Evolutionary conservation across 2,113 vertebrate genomes (phyloP), one percentile per base, ranked within the genome.

Genomic region (Dipodomys spectabilis): DNA sequence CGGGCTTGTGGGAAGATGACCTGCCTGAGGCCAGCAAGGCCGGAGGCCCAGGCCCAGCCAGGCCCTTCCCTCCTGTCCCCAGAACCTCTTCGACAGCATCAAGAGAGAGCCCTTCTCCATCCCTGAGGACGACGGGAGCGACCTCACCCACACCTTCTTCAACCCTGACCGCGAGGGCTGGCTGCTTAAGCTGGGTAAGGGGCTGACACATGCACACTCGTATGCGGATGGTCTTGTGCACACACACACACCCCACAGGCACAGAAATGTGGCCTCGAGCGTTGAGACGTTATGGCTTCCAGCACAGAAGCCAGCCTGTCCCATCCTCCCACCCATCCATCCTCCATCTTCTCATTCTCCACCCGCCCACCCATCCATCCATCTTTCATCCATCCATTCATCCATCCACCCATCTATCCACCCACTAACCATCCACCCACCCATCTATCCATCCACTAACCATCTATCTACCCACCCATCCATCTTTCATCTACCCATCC

Each of bases 71-170:
- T 80, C 60, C n/a, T 12, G 6, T 18, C 22, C 19, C 30, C 97
- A 99, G 98, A 98, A 99, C 97, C 98, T 99, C 62, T 99, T 99
- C 13, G 99, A 99, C 19, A 99, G 99, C 97, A 99, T 99, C 93
- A 99, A 98, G 90, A 99, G 98, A 0, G 99, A 99, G 94, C 99
- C 99, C 0, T 99, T 99, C 97, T 99, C 99, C 97, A 99, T 99
- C 95, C 99, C 99, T 0, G 99, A 99, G 96, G 99, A 99, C 0
- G 99, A 99, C 6, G 99, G 99, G 30, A 99, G 99, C 0, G 99
- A 99, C 95, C 98, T 99, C 93, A 99, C 99, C 0, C 99, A 99
- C 94, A 99, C 99, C 53, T 99, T 99, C 98, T 99, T 99, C 98
- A 99, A 99, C 96, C 99, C 99, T 0, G 99, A 99, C 96, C 98